phyloP scores from a whole-genome alignment of 2,113 vertebrate species.

The Chloropsis cyanopogon region DNA sequence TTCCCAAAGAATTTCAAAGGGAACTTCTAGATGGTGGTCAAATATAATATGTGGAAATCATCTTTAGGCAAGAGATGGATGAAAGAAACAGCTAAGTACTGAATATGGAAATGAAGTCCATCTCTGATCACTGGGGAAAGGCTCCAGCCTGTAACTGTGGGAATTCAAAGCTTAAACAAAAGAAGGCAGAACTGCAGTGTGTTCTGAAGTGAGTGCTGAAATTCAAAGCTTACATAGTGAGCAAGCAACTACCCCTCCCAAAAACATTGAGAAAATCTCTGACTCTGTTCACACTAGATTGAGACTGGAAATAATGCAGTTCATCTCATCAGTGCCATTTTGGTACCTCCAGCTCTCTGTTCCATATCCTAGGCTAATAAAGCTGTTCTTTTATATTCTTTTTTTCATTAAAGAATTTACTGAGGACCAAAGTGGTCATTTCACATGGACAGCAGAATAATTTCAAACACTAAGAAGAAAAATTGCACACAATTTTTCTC shows the following conservation, averaged over 20 bases:
- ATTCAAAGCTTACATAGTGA: not conserved
- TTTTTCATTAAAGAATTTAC: not conserved
- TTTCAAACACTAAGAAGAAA: constrained; percentile 37
- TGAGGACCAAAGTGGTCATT: constrained; percentile 31
- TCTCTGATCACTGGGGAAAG: not conserved
- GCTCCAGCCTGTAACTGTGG: not conserved
- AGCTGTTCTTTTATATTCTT: not conserved
- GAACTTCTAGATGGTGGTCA: not conserved
- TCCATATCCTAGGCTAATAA: constrained; percentile 20
- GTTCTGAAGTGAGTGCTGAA: not conserved
- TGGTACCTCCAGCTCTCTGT: not conserved
- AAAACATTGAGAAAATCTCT: not conserved
- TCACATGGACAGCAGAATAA: constrained; percentile 26
- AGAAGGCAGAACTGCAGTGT: not conserved
- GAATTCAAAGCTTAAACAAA: not conserved
- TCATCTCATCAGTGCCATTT: not conserved
- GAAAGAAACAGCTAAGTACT: not conserved
- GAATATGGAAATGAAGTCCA: not conserved
- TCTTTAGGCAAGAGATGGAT: not conserved
- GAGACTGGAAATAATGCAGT: constrained; percentile 22
- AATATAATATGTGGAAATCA: not conserved
- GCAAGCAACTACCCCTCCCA: not conserved
- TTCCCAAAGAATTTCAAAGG: not conserved
- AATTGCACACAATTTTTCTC: not conserved
- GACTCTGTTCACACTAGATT: not conserved